These are phyloP conservation scores for Baronia brevicornis DNA, from an alignment of 2,888 invertebrate genomes.

Conservation along the genomic window DNA sequence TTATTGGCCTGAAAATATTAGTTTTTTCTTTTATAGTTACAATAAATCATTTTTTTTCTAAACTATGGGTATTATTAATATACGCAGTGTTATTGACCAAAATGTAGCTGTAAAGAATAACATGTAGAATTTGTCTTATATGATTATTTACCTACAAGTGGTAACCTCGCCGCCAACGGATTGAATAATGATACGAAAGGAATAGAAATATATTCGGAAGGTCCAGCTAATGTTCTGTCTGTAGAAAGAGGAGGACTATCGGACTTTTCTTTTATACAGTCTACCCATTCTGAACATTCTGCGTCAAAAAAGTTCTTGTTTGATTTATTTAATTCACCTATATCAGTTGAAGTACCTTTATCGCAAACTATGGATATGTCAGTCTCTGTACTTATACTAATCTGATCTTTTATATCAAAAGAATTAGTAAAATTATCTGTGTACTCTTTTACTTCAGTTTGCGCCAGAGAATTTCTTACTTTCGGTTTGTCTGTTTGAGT, in stretches of 20 bases:
- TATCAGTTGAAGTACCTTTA: slow-evolving; percentile 30
- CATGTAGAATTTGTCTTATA: slow-evolving; percentile 18
- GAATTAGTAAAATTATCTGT: slow-evolving; percentile 43
- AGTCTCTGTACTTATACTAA: slow-evolving; percentile 41
- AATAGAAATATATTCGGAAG: slow-evolving; percentile 42
- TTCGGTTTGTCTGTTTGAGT: slow-evolving; percentile 54
- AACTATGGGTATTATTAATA: slow-evolving; percentile 21
- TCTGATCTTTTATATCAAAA: slow-evolving; percentile 24
- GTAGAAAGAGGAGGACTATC: slow-evolving; percentile 66
- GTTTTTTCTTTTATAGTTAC: slow-evolving; percentile 43
- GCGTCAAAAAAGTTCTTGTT: slow-evolving; percentile 15
- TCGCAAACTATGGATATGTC: slow-evolving; percentile 25
- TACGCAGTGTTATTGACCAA: slow-evolving; percentile 21
- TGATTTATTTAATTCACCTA: slow-evolving; percentile 10
- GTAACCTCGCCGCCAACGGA: slow-evolving; percentile 66
- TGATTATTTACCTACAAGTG: slow-evolving; percentile 63
- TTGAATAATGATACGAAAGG: slow-evolving; percentile 64
- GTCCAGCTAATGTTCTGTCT: slow-evolving; percentile 38
- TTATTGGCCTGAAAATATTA: slow-evolving; percentile 85
- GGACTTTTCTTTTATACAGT: slow-evolving; percentile 44
- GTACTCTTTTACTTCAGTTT: slow-evolving; percentile 39
- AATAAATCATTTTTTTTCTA: slow-evolving; percentile 30
- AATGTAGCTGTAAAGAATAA: slow-evolving; percentile 32
- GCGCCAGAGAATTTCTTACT: slow-evolving; percentile 38
- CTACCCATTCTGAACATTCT: slow-evolving; percentile 5